These are phyloP conservation scores for Eilema caniola DNA, from an alignment of 2,888 invertebrate genomes.

Conservation along the genomic window DNA sequence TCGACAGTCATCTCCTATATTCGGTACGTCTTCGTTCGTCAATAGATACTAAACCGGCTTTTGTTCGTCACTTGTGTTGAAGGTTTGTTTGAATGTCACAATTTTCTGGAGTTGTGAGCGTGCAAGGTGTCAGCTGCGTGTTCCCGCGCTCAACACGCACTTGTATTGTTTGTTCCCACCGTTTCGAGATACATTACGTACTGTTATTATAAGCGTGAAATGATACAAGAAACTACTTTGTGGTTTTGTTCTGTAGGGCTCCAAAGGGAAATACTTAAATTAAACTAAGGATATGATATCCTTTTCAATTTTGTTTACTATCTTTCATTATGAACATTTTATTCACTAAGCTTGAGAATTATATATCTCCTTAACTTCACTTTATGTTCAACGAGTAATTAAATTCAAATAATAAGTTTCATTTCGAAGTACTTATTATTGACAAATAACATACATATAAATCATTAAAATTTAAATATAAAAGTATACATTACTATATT, in stretches of 20 bases:
- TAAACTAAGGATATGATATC: not conserved
- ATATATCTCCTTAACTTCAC: too few species aligned
- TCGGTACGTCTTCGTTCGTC: not conserved
- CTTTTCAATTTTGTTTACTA: not conserved
- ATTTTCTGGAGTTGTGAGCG: not conserved
- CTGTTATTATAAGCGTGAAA: slow-evolving; percentile 12
- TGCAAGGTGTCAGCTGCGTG: not conserved
- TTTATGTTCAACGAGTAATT: not conserved
- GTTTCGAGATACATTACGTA: not conserved
- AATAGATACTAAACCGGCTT: slow-evolving; percentile 3
- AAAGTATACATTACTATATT: too few species aligned
- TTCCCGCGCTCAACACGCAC: not conserved
- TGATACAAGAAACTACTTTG: not conserved
- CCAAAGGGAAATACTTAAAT: not conserved
- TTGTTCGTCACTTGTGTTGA: slow-evolving; percentile 1
- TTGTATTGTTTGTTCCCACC: not conserved
- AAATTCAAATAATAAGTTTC: too few species aligned
- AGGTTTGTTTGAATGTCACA: not conserved
- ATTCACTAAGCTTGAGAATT: too few species aligned
- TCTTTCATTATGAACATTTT: not conserved
- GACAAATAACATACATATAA: too few species aligned
- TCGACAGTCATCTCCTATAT: not conserved
- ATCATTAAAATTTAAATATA: too few species aligned
- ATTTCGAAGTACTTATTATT: too few species aligned
- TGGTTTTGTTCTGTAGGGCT: not conserved